Base-by-base conservation (phyloP, 2,797 vertebrate species). In the Falco rusticolus region DNA sequence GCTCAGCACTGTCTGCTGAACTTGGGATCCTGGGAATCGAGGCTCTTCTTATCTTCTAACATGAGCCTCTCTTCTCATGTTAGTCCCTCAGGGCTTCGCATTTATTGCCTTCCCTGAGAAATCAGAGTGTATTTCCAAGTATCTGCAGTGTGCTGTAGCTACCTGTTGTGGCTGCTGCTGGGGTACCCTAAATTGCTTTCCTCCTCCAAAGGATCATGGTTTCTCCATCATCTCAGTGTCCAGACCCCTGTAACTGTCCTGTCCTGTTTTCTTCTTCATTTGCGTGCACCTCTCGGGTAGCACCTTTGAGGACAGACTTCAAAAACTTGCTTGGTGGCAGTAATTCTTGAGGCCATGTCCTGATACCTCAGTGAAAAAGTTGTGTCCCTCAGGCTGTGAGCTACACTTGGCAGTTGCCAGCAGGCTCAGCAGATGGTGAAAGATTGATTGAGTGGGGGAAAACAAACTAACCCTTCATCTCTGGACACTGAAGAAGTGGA, bases 341-440 rank as follows among this genome's bases (percentile, higher is more conserved):
- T 20, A 47, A 20, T 84, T 51, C 71, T 57, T 64, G 64, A 57
- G 76, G 51, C 71, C 28, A 0, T 16, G 54, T 81, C 14, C 19
- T 88, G 69, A 63, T 53, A 21, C 4, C 72, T 81, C 57, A 54
- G 79, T 80, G 76, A 64, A 78, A 19, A 74, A 92, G 68, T 59
- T 1, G 0, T 22, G 75, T 80, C 92, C 87, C 76, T 78, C 60
- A 80, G 82, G 28, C 71, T 61, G 54, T 64, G 53, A 47, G 72
- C 61, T 72, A 37, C 4, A 1, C 51, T 74, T 71, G 82, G 92
- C 76, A 57, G 17, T 43, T 77, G 76, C 65, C 76, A 88, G 69
- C 93, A 84, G 89, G 84, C 78, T 91, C 84, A 92, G 94, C 96
- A 95, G 94, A 95, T 96, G 96, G 93, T 79, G 84, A 45, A 78